Conservation (phyloP, 1,140 invertebrate species). For the Bilobella aurantiaca region DNA sequence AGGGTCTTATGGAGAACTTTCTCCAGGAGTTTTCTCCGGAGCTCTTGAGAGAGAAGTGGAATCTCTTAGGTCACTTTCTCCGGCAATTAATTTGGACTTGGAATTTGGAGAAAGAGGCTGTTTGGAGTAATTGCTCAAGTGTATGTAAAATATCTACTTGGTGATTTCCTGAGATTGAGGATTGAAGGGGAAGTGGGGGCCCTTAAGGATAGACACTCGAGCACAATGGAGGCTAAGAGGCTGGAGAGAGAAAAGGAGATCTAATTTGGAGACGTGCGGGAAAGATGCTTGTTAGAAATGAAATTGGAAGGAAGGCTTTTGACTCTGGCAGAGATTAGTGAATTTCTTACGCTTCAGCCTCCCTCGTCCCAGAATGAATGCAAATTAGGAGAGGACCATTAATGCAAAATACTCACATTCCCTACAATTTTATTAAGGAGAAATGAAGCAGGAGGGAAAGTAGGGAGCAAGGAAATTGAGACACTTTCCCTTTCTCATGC, state of each 20-base stretch:
- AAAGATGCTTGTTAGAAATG: too few relatives aligned
- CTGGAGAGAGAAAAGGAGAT: not conserved
- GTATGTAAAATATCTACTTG: not conserved
- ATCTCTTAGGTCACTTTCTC: too few relatives aligned
- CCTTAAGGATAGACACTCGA: too few relatives aligned
- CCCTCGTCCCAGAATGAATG: constrained; percentile 25
- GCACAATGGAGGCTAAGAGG: not conserved
- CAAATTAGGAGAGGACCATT: constrained; percentile 29
- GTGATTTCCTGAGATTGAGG: not conserved
- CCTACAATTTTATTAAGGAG: constrained; percentile 29
- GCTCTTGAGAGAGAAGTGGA: too few relatives aligned
- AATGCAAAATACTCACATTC: constrained; percentile 31
- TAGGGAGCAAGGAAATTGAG: not conserved
- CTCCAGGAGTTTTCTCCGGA: too few relatives aligned
- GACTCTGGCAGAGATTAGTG: constrained; percentile 25
- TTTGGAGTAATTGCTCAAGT: not conserved
- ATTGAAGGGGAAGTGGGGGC: not conserved
- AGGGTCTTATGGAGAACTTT: too few relatives aligned
- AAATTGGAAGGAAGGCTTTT: constrained; percentile 21
- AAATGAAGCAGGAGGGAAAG: not conserved
- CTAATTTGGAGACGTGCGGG: not conserved
- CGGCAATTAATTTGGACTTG: too few relatives aligned
- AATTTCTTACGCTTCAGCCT: constrained; percentile 26
- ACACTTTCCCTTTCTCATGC: constrained; percentile 18
- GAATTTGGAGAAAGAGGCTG: not conserved